Evolutionary conservation across 2,888 invertebrate species (phyloP).

Genomic region (Philaethria dido): DNA sequence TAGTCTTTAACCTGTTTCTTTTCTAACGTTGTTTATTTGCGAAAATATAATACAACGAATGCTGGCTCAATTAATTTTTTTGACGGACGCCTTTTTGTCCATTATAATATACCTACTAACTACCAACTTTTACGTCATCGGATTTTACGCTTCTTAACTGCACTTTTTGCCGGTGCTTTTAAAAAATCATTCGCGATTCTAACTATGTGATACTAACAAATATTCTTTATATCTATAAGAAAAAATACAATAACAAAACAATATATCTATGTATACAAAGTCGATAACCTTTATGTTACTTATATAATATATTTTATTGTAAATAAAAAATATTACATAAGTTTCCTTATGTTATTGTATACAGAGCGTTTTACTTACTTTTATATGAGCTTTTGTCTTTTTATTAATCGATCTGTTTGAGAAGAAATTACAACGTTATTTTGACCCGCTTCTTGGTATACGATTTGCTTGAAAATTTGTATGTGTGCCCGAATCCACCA

Average conservation of each 20-base stretch:
- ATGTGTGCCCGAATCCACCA: too few relatives aligned
- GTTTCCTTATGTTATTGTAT: not conserved
- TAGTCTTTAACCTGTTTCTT: not conserved
- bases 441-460: too few relatives aligned
- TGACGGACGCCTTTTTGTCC: slow-evolving; percentile 10
- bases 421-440: too few relatives aligned
- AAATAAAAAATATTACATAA: too few relatives aligned
- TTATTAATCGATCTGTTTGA: too few relatives aligned
- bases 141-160: slow-evolving; percentile 41
- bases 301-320: slow-evolving; percentile 2
- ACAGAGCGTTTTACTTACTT: not conserved
- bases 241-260: not conserved
- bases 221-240: not conserved
- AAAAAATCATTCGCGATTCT: not conserved
- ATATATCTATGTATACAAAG: not conserved
- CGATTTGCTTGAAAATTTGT: too few relatives aligned
- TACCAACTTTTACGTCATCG: slow-evolving; percentile 36
- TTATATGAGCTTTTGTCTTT: too few relatives aligned
- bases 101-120: not conserved
- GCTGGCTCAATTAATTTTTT: slow-evolving; percentile 4
- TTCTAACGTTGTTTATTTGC: not conserved
- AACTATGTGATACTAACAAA: not conserved
- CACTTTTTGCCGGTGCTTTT: slow-evolving; percentile 21
- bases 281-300: slow-evolving; percentile 6
- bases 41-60: not conserved